These are phyloP conservation scores for Cyclopterus lumpus DNA, from an alignment of 2,797 vertebrate genomes.

Conservation along the genomic window DNA sequence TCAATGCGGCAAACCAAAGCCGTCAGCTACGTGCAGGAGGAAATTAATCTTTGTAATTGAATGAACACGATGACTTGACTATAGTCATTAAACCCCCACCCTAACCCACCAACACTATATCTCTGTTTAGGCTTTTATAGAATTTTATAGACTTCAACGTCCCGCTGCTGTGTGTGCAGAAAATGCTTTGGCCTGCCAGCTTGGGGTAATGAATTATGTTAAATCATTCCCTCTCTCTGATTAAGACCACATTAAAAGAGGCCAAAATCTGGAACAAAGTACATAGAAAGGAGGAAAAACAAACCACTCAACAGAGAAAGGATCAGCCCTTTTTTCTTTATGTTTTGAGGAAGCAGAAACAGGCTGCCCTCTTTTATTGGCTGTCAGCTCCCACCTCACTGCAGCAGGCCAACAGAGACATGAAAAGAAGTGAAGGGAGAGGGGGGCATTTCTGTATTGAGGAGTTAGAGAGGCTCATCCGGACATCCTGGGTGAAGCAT, in stretches of 20 bases:
- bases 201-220: conserved; percentile 79
- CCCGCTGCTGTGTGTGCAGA: conserved; percentile 63
- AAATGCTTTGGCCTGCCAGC: conserved; percentile 66
- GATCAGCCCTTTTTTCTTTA: conserved; percentile 54
- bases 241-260: conserved; percentile 78
- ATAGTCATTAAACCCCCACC: conserved; percentile 57
- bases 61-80: conserved; percentile 71
- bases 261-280: conserved; percentile 77
- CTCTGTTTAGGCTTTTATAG: conserved; percentile 67
- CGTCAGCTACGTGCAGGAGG: conserved; percentile 31
- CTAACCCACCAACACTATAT: conserved; percentile 46
- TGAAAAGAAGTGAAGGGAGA: conserved; percentile 71
- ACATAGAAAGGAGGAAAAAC: conserved; percentile 78
- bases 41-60: conserved; percentile 72
- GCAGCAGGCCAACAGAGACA: conserved; percentile 71
- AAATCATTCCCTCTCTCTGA: conserved; percentile 76
- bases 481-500: conserved; percentile 74
- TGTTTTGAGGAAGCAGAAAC: conserved; percentile 59
- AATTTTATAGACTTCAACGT: conserved; percentile 69
- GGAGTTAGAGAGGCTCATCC: conserved; percentile 70
- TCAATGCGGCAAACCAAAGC: conserved; percentile 55
- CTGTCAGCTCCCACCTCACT: conserved; percentile 70
- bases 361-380: conserved; percentile 76
- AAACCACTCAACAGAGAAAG: conserved; percentile 79
- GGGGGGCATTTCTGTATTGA: conserved; percentile 69